Evolutionary conservation across 2,888 invertebrate species (phyloP).

Genomic region (Drosophila ezoana): DNA sequence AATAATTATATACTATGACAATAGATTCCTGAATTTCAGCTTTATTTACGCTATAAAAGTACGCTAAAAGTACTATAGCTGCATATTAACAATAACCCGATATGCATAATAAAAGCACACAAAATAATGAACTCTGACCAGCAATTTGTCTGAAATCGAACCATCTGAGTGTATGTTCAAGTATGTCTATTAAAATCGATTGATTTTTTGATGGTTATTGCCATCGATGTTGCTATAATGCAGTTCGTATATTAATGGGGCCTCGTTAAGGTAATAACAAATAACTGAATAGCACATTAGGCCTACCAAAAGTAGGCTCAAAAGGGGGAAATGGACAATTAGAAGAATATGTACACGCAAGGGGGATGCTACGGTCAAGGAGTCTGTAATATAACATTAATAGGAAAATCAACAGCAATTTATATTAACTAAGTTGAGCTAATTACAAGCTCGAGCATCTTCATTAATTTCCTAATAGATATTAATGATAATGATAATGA

Average conservation of each 20-base stretch:
- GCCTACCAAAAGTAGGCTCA: slow-evolving; percentile 43
- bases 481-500: slow-evolving; percentile 2
- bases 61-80: not conserved
- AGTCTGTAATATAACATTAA: slow-evolving; percentile 20
- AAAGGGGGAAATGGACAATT: slow-evolving; percentile 41
- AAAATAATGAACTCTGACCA: slow-evolving; percentile 10
- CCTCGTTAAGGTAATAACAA: slow-evolving; percentile 67
- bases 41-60: no score
- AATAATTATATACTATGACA: no score
- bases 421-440: slow-evolving; percentile 27
- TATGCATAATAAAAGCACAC: slow-evolving; percentile 1
- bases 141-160: slow-evolving; percentile 8
- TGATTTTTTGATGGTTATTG: slow-evolving; percentile 52
- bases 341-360: slow-evolving; percentile 10
- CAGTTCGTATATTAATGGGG: slow-evolving; percentile 42
- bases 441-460: slow-evolving; percentile 43
- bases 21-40: no score
- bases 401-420: not conserved
- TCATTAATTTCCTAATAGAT: slow-evolving; percentile 44
- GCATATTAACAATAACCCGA: not conserved
- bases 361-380: slow-evolving; percentile 1
- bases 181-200: slow-evolving; percentile 66
- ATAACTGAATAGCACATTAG: slow-evolving; percentile 66
- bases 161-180: slow-evolving; percentile 16
- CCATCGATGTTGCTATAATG: slow-evolving; percentile 22